Base-by-base conservation (phyloP, 2,888 invertebrate genomes). In the Ophonus ardosiacus region DNA sequence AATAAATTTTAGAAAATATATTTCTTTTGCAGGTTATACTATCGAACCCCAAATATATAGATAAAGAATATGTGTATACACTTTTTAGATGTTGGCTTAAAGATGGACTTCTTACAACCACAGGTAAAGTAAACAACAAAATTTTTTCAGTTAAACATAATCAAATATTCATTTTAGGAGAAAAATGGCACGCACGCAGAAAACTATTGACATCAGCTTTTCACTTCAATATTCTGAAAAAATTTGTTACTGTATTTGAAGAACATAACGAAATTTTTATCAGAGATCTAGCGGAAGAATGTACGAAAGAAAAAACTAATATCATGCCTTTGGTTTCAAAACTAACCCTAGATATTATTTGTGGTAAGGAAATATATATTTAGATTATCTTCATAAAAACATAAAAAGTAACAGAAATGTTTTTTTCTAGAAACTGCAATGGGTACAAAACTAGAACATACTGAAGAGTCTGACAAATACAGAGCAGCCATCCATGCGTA, bases 401-500 rank as follows among this genome's bases (percentile, higher is more conserved):
- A 68, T 21, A 10, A 31, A 1, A 31, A 6, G 31, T 31, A 31
- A 31, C 13, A 51, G 4, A 51, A 13, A 5, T 0, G 3, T 7
- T 13, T 76, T 76, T 10, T 65, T 79, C 5, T 24, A 84, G 84
- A 84, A 68, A 84, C 84, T 43, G 84, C 84, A 79, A 84, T 84
- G 84, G 84, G 84, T 1, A 79, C 79, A 1, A 21, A 18, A 17
- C 56, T 84, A 17, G 56, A 78, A 79, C 8, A 56, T n/a, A 24
- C 51, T 56, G 15, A 79, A 61, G n/a, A 79, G 5, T 0, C 51
- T 5, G 21, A 63, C 18, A 31, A 68, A 56, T 84, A 84, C 31
- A 21, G 79, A 31, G 56, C 78, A 79, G 65, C 78, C 7, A 56
- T 84, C 17, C 38, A 84, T 17, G 38, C 7, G 84, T 84, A 84